Evolutionary conservation across 1,140 invertebrate species (phyloP).

Genomic region (Stegodyphus dumicola): DNA sequence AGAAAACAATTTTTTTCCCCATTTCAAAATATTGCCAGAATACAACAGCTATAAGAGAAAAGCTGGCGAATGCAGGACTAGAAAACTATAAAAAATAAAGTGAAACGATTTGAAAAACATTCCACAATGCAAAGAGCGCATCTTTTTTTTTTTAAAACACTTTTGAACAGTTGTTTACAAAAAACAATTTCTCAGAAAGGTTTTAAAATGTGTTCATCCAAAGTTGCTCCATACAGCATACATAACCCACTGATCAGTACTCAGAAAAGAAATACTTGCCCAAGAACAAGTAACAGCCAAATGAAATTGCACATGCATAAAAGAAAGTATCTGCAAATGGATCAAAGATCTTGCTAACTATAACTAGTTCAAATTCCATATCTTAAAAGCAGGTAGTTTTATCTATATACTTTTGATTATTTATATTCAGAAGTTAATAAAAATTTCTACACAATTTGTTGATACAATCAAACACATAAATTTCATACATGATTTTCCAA

Average conservation of each 20-base stretch:
- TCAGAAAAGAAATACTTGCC: too few relatives aligned
- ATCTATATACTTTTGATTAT: too few relatives aligned
- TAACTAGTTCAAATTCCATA: too few relatives aligned
- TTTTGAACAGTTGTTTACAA: constrained; percentile 5
- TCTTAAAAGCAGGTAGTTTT: too few relatives aligned
- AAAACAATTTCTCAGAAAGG: background rate
- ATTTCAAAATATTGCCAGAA: constrained; percentile 52
- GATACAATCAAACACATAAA: too few relatives aligned
- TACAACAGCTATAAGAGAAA: constrained; percentile 58
- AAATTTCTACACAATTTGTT: too few relatives aligned
- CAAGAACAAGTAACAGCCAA: too few relatives aligned
- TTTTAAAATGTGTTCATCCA: background rate
- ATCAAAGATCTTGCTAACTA: too few relatives aligned
- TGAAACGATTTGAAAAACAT: constrained; percentile 44
- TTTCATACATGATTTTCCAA: too few relatives aligned
- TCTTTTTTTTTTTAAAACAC: constrained; percentile 24
- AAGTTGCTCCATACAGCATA: background rate
- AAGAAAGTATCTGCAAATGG: too few relatives aligned
- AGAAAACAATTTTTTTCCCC: constrained; percentile 49
- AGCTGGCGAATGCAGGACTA: constrained; percentile 52
- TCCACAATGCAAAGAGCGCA: constrained; percentile 43
- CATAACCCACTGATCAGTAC: background rate
- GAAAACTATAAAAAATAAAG: constrained; percentile 49
- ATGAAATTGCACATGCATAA: too few relatives aligned
- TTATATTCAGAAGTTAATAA: too few relatives aligned